Evolutionary conservation across 2,888 invertebrate genomes (phyloP).

Genomic region (Pycnomerus fuliginosus): DNA sequence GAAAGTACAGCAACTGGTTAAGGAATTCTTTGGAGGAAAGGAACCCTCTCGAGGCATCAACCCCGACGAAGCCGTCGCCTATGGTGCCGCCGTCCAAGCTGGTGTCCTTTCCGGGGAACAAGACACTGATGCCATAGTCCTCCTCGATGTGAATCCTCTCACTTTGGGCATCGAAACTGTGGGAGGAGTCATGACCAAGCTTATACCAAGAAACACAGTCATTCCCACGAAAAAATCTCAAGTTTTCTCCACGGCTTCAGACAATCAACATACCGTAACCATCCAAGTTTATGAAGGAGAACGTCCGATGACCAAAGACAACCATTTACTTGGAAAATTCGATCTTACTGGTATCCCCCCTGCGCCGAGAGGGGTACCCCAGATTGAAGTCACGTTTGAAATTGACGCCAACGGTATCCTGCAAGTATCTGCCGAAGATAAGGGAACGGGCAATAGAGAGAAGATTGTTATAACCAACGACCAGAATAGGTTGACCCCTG

Average conservation of each 20-base stretch:
- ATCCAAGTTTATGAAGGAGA: slow-evolving; percentile 99
- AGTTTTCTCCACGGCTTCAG: slow-evolving; percentile 98
- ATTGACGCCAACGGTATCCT: slow-evolving; percentile 93
- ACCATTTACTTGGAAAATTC: slow-evolving; percentile 97
- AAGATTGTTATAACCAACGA: slow-evolving; percentile 99
- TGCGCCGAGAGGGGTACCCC: slow-evolving; percentile 89
- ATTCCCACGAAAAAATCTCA: slow-evolving; percentile 99
- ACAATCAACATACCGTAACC: slow-evolving; percentile 98
- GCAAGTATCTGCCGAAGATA: slow-evolving; percentile 97
- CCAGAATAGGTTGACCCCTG: slow-evolving; percentile 91
- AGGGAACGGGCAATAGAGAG: slow-evolving; percentile 97
- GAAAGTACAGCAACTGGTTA: slow-evolving; percentile 91
- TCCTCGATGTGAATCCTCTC: slow-evolving; percentile 97
- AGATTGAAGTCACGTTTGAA: slow-evolving; percentile 93
- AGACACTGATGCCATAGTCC: slow-evolving; percentile 93
- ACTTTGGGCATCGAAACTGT: slow-evolving; percentile 99
- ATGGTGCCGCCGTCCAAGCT: slow-evolving; percentile 98
- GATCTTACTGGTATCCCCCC: slow-evolving; percentile 97
- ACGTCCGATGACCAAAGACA: slow-evolving; percentile 99
- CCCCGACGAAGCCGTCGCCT: slow-evolving; percentile 98
- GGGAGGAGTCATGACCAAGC: slow-evolving; percentile 99
- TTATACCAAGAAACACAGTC: slow-evolving; percentile 96
- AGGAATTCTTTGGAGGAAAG: slow-evolving; percentile 96
- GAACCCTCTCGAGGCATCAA: slow-evolving; percentile 98
- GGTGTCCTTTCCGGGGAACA: slow-evolving; percentile 97